Conservation (phyloP, 2,888 invertebrate genomes). For the Epinotia nisella region DNA sequence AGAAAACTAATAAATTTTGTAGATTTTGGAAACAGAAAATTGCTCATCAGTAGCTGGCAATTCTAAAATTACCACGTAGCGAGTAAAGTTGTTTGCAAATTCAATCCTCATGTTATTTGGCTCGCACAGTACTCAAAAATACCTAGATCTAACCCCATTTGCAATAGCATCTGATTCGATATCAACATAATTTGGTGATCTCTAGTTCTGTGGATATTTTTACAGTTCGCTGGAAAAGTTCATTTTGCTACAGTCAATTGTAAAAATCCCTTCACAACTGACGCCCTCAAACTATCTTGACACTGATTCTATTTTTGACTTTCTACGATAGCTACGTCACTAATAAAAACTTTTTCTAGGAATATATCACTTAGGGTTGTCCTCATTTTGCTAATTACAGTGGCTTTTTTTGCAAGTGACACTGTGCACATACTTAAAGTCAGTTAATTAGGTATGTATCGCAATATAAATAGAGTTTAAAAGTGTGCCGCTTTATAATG, state of each 20-base stretch:
- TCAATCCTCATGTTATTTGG: no score
- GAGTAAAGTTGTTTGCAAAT: no score
- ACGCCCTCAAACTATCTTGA: background rate
- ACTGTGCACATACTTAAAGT: slow-evolving; percentile 1
- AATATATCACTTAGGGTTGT: background rate
- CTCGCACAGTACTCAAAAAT: background rate
- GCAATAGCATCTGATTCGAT: background rate
- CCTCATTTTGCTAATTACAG: background rate
- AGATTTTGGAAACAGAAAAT: no score
- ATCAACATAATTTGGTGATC: background rate
- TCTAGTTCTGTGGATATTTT: no score
- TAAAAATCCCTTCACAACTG: background rate
- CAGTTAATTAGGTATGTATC: background rate
- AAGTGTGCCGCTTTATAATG: slow-evolving; percentile 2
- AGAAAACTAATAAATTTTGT: no score
- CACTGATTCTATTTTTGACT: background rate
- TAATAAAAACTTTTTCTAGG: background rate
- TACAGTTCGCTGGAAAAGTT: background rate
- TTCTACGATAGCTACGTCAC: background rate
- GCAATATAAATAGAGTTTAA: background rate
- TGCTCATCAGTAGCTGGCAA: no score
- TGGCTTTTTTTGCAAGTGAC: background rate
- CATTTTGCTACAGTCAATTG: background rate
- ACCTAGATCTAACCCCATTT: background rate
- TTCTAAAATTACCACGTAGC: no score